Conservation (phyloP, 2,888 invertebrate species). For the Drosophila mettleri region DNA sequence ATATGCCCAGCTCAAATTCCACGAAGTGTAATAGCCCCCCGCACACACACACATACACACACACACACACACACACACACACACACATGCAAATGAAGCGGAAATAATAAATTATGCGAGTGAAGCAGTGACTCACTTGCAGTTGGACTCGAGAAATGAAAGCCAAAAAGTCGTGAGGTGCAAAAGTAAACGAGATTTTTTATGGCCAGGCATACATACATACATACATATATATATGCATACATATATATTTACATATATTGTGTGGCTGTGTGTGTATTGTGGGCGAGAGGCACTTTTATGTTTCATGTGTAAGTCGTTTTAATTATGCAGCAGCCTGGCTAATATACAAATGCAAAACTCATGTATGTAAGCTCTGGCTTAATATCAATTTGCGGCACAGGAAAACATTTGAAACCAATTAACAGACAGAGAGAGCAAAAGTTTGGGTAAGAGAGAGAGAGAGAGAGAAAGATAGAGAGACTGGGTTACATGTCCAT, state of each 20-base stretch:
- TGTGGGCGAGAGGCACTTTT: constrained; percentile 20
- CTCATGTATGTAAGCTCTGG: constrained; percentile 57
- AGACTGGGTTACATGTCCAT: constrained; percentile 18
- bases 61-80: constrained; percentile 23
- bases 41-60: constrained; percentile 23
- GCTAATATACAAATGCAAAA: constrained; percentile 68
- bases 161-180: constrained; percentile 52
- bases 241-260: background rate
- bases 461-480: constrained; percentile 3
- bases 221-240: background rate
- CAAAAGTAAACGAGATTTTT: constrained; percentile 37
- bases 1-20: constrained; percentile 39
- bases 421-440: constrained; percentile 47
- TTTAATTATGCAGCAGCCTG: constrained; percentile 67
- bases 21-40: constrained; percentile 69
- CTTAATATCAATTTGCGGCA: constrained; percentile 55
- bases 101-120: constrained; percentile 74
- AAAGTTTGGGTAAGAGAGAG: background rate
- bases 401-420: constrained; percentile 72
- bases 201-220: background rate
- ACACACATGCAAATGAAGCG: constrained; percentile 55
- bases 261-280: background rate
- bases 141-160: constrained; percentile 30
- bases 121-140: constrained; percentile 46
- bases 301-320: constrained; percentile 47